These are phyloP conservation scores for Helarctos malayanus DNA, from an alignment of 2,797 vertebrate genomes.

Conservation along the genomic window DNA sequence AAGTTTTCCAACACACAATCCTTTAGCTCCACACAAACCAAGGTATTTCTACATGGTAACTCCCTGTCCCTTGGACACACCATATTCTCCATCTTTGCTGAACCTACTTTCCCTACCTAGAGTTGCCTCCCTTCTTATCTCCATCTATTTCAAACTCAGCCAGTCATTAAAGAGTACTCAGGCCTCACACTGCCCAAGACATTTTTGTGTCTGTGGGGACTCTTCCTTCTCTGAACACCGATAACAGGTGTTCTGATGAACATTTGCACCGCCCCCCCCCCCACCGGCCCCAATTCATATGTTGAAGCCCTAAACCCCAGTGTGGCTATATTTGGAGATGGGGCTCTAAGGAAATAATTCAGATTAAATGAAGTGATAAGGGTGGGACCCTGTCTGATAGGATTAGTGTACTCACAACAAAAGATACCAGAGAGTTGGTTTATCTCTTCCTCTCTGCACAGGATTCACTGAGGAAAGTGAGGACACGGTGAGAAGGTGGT, in stretches of 20 bases:
- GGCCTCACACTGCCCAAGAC: background rate
- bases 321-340: background rate
- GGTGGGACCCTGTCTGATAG: background rate
- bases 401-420: background rate
- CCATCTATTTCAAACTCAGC: background rate
- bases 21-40: background rate
- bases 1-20: background rate
- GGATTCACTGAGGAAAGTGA: background rate
- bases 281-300: background rate
- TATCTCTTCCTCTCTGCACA: background rate
- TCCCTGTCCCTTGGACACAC: background rate
- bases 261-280: background rate
- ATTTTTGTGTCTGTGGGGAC: background rate
- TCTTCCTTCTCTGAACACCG: constrained; percentile 15
- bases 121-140: background rate
- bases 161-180: background rate
- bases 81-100: background rate
- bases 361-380: background rate
- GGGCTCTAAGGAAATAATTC: constrained; percentile 16
- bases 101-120: background rate
- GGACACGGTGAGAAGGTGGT: background rate
- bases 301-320: background rate
- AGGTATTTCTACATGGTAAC: background rate
- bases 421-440: background rate
- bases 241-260: background rate